Base-by-base conservation (phyloP, 1,140 invertebrate species). In the Solenopsis fugax region DNA sequence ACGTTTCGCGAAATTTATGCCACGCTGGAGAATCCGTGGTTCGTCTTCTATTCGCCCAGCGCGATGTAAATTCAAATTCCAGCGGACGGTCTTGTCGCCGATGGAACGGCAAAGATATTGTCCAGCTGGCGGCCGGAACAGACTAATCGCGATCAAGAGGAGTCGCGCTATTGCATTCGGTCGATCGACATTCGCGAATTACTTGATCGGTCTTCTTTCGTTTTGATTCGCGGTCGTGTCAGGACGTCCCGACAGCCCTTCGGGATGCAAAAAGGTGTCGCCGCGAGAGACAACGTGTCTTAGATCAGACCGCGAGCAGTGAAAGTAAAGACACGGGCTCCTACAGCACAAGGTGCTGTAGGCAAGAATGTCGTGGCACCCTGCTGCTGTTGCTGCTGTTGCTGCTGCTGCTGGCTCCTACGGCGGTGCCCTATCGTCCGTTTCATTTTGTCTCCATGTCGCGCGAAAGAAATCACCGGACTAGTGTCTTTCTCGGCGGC, bases 321-420 rank as follows among this genome's bases (percentile, higher is more conserved):
- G 92, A 93, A 93, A 93, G 92, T 93, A 91, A 93, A 88, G 77
- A 69, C 76, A 84, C 91, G 71, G 78, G 80, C 81, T 76, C 69
- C 75, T 48, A 84, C 80, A 75, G 90, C 87, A 88, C 54, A 58
- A 82, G n/a, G 16, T 77, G 69, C 86, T 81, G 71, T 86, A 84
- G 92, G 58, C 87, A 84, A 89, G 87, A 91, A 92, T 92, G 71
- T 56, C 88, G 29, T 56, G 80, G 37, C 54, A 87, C 34, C 87
- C 87, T 89, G 60, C 67, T 75, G 69, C 48, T 34, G 45, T 29
- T 52, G 60, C 48, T 34, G 45, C 45, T 52, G 60, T 3, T n/a
- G 29, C 86, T 89, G 60, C 67, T 75, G 69, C 37, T 34, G 45
- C 45, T 52, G 60, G n/a, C 37, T 65, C 48, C 52, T 71, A 56